These are phyloP conservation scores for Lagorchestes hirsutus DNA, from an alignment of 2,797 vertebrate genomes.

Conservation along the genomic window DNA sequence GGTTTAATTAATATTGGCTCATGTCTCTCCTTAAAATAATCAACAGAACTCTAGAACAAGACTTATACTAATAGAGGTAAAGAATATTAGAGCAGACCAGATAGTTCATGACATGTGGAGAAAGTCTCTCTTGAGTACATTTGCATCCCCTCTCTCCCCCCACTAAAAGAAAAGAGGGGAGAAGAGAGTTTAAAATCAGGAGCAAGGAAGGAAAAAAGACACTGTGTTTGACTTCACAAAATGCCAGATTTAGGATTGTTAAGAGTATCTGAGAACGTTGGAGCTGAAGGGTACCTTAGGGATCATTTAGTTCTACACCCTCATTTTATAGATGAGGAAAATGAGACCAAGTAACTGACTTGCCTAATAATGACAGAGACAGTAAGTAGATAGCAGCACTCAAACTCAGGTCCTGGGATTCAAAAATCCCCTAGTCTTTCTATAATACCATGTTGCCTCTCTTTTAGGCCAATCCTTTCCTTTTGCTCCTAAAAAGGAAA, in stretches of 20 bases:
- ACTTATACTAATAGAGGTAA: background rate
- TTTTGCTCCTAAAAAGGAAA: too few species aligned
- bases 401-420: background rate
- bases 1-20: background rate
- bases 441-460: too few species aligned
- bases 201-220: background rate
- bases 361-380: background rate
- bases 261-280: background rate
- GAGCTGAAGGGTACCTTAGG: background rate
- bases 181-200: background rate
- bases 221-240: background rate
- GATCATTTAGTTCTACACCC: background rate
- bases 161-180: background rate
- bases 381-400: background rate
- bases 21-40: constrained; percentile 4
- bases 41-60: background rate
- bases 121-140: background rate
- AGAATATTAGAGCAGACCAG: background rate
- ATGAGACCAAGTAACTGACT: background rate
- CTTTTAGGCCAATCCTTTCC: too few species aligned
- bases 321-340: background rate
- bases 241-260: background rate
- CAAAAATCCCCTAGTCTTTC: background rate
- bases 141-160: background rate
- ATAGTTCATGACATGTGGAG: background rate